Percentiles rank a stretch among this genome's conserved stretches.
Evolutionary conservation across 2,113 vertebrate genomes (phyloP).

Genomic region (Heteronetta atricapilla): DNA sequence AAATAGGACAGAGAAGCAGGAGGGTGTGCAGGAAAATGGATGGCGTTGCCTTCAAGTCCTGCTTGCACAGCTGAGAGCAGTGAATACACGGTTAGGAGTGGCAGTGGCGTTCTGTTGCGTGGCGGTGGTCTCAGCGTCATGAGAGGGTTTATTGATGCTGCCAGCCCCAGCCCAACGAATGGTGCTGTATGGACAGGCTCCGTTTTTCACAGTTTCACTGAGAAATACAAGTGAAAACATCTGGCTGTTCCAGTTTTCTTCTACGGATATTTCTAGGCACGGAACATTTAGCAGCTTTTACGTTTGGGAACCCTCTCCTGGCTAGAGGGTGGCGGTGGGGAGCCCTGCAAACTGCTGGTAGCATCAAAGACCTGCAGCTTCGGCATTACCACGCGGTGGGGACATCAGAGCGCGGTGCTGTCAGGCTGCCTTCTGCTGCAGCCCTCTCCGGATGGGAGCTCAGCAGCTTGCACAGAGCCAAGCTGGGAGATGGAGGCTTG

Average conservation of each 20-base stretch:
- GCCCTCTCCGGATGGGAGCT: background rate
- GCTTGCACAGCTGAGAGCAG: background rate
- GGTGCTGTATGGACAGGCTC: background rate
- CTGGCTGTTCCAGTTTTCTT: background rate
- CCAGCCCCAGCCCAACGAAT: background rate
- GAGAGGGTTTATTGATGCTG: background rate
- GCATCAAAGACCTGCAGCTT: accelerated
- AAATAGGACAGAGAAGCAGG: background rate
- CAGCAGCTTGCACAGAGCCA: background rate
- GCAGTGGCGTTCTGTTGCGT: accelerated
- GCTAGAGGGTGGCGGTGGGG: background rate
- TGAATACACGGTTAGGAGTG: accelerated
- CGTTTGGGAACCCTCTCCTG: background rate
- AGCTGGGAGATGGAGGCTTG: background rate
- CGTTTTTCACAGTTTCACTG: background rate
- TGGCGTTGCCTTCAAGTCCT: background rate
- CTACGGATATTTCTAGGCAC: background rate
- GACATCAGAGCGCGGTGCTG: too few species aligned
- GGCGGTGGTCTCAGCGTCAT: accelerated
- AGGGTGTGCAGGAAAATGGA: background rate
- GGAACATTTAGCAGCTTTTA: background rate
- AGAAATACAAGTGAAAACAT: background rate
- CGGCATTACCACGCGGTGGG: background rate
- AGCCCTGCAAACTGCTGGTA: background rate
- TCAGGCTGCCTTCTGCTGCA: too few species aligned